These are phyloP conservation scores for Andrena trimmerana DNA, from an alignment of 2,888 invertebrate genomes.

Conservation along the genomic window DNA sequence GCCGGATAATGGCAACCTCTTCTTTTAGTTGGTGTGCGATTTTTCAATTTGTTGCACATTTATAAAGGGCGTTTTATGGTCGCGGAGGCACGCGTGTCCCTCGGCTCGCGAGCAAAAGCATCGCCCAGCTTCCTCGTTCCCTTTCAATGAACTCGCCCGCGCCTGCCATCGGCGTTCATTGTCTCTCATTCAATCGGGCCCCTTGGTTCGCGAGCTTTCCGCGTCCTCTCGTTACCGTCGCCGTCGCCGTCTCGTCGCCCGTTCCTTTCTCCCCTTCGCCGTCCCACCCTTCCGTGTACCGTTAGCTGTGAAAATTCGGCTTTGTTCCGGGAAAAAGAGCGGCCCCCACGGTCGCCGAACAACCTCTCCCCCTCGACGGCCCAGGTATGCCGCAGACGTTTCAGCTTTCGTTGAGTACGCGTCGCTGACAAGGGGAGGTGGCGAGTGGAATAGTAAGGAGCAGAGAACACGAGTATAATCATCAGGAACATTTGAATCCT, in stretches of 20 bases:
- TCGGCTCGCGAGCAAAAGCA: slow-evolving; percentile 47
- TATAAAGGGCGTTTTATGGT: slow-evolving; percentile 37
- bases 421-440: not conserved
- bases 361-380: slow-evolving; percentile 3
- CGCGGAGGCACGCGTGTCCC: slow-evolving; percentile 18
- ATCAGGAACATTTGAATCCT: not conserved
- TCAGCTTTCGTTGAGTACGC: not conserved
- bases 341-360: slow-evolving; percentile 22
- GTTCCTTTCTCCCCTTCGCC: not conserved
- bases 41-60: slow-evolving; percentile 32
- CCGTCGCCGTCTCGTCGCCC: slow-evolving; percentile 2
- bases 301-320: slow-evolving; percentile 45
- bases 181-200: slow-evolving; percentile 57
- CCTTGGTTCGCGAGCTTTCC: slow-evolving; percentile 42
- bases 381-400: slow-evolving; percentile 8
- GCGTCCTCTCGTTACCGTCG: slow-evolving; percentile 9
- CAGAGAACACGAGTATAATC: not conserved
- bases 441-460: not conserved
- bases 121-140: not conserved
- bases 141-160: slow-evolving; percentile 58
- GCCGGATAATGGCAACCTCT: slow-evolving; percentile 8
- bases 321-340: slow-evolving; percentile 32
- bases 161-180: slow-evolving; percentile 49
- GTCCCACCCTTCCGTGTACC: slow-evolving; percentile 10
- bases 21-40: slow-evolving; percentile 17